These are phyloP conservation scores for Lates japonicus DNA, from an alignment of 2,797 vertebrate genomes.

Conservation along the genomic window DNA sequence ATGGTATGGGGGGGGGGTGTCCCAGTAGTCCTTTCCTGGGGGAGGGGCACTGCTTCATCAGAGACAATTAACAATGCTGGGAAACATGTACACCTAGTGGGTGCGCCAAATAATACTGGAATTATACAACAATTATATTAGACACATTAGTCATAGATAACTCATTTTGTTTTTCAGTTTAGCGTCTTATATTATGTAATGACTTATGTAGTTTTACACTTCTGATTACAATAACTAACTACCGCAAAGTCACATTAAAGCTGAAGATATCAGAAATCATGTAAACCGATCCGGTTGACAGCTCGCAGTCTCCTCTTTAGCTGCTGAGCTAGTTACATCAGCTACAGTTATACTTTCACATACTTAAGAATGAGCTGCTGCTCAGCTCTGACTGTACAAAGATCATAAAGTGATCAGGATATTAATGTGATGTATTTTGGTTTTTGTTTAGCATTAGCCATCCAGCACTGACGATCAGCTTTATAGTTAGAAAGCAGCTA, in stretches of 20 bases:
- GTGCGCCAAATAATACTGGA: neutral
- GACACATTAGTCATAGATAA: neutral
- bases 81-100: neutral
- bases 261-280: too few relatives aligned
- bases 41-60: neutral
- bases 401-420: neutral
- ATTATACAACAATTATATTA: neutral
- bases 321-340: conserved; percentile 2
- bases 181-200: too few relatives aligned
- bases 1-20: neutral
- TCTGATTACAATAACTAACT: too few relatives aligned
- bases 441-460: neutral
- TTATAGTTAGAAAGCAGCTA: neutral
- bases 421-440: neutral
- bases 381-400: neutral
- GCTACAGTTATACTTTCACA: neutral
- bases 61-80: neutral
- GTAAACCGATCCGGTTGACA: neutral
- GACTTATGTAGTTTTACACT: too few relatives aligned
- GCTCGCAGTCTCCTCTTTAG: neutral
- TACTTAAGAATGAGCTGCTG: neutral
- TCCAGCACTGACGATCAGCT: neutral
- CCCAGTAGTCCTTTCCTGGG: neutral
- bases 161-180: too few relatives aligned
- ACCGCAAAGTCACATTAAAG: too few relatives aligned